Evolutionary conservation across 1,140 invertebrate species (phyloP), one percentile per base, ranked within the genome.

Genomic region (Heliconius himera): DNA sequence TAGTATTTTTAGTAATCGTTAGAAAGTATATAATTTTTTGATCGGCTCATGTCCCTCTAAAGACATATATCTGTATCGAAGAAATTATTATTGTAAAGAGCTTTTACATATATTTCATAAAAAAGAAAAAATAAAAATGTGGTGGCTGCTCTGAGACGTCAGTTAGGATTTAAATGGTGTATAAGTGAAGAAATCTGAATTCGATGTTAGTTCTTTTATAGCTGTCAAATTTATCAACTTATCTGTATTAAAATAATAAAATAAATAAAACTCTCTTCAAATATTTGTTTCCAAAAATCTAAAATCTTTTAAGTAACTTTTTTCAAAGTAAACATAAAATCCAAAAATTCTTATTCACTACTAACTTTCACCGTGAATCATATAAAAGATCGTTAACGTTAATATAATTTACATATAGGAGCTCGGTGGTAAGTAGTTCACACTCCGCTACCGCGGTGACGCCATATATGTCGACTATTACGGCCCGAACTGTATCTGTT

Each of bases 401-500:
- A 26, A 66, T 80, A 78, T 71, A 72, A 72, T 78, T 75, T 78
- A 78, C 80, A 73, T 81, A 81, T 81, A 77, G 20, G 79, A 71
- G 60, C 56, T 54, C 41, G 26, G 60, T 74, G 13, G 60, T 81
- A 78, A 81, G 73, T 80, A 80, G 78, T 82, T 82, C 81, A 82
- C 78, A 77, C 81, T 80, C 70, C 38, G 51, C 74, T 70, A 60
- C 77, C 78, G 74, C 51, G 49, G 49, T 56, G 72, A 46, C 60
- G 22, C 81, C 76, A 78, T 86, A 86, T 86, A 84, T 51, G 85
- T 86, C 81, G n/a, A 49, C 70, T 76, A 79, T 79, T 82, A 77
- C 76, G 78, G 73, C 66, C 54, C 38, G 16, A 77, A 74, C 74
- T 73, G 73, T 79, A 81, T 70, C 56, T 77, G 56, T 70, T 41